Evolutionary conservation across 2,113 vertebrate species (phyloP), one percentile per base, ranked within the genome.

Genomic region (Equus quagga): DNA sequence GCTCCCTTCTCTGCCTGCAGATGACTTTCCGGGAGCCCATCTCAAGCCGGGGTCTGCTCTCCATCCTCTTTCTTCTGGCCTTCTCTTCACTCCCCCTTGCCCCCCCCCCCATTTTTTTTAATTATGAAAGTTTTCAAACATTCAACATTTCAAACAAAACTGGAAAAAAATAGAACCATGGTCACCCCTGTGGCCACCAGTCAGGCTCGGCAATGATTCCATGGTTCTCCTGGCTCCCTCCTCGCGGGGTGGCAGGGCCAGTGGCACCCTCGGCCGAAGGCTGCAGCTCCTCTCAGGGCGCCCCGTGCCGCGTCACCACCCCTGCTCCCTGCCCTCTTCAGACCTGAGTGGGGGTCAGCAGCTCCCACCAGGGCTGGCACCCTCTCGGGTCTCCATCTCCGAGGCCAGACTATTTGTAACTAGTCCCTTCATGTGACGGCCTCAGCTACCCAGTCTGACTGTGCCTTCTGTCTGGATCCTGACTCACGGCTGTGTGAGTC

Each of bases 141-240:
- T 23, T 14, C 9, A 26, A 15, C 33, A 46, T 44, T 58, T 41
- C 36, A 78, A 81, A 58, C 28, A 15, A 41, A 84, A 44, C 65
- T 13, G 0, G 8, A 33, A 21, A 44, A 58, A 23, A 56, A 11
- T 3, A 79, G 51, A 46, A 33, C n/a, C 8, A 3, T 1, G 28
- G 8, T 23, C 6, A 44, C 70, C 24, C 12, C 1, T 0, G 19
- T 0, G 17, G 56, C 54, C 13, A 9, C 21, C 18, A 8, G 15
- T 13, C 4, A 11, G 62, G 11, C 28, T 44, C 15, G 1, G 21
- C 46, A 15, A 0, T 2, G 6, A 8, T 0, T 10, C 8, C 9
- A 0, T 6, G 8, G 2, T 26, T 12, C 44, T 7, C 44, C n/a
- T 0, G 44, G 46, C 7, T 41, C 12, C n/a, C 10, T 28, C 15